These are phyloP conservation scores for Drosophila pegasa DNA, from an alignment of 2,888 invertebrate genomes.

Conservation along the genomic window DNA sequence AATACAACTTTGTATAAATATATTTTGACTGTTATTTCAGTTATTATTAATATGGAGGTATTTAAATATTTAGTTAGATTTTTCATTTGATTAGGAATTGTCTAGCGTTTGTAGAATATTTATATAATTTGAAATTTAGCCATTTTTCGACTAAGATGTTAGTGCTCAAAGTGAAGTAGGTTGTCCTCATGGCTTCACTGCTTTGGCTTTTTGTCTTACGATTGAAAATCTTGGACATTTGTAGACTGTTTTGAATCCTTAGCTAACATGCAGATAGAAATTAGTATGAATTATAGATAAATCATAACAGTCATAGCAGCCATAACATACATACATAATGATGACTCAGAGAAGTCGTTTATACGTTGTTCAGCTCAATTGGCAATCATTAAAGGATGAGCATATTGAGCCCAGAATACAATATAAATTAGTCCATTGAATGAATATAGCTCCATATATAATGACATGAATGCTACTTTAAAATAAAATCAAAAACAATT, in stretches of 20 bases:
- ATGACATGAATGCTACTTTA: background rate
- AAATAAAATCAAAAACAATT: background rate
- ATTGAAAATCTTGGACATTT: background rate
- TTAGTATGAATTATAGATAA: background rate
- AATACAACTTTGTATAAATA: background rate
- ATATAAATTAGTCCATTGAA: background rate
- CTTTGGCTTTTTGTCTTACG: background rate
- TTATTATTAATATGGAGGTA: background rate
- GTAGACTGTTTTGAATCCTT: fast-evolving
- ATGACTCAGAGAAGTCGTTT: background rate
- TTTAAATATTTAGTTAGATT: background rate
- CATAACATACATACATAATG: no score
- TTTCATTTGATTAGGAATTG: background rate
- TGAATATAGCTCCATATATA: background rate
- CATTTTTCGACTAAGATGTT: background rate
- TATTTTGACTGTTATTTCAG: background rate
- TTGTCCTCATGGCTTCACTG: background rate
- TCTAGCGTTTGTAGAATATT: no score
- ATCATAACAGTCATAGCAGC: background rate
- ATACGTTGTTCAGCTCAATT: background rate
- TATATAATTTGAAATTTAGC: background rate
- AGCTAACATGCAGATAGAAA: background rate
- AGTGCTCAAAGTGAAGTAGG: background rate
- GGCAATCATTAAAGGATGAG: no score
- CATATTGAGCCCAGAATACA: background rate